Base-by-base conservation (phyloP, 2,797 vertebrate species). In the Poeciliopsis presidionis region DNA sequence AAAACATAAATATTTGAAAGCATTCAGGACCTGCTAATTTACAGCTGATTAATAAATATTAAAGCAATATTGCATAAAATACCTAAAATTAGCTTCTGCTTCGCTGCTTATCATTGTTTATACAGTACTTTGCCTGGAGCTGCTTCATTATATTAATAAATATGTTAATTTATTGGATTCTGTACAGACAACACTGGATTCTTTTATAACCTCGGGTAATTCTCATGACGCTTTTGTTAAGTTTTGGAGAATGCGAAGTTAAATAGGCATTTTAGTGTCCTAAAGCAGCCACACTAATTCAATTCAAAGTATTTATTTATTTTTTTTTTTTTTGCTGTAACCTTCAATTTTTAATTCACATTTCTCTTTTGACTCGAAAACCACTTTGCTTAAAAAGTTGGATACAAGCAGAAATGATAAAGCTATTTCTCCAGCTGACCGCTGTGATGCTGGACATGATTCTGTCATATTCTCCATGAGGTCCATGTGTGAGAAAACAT, bases 251-350 rank as follows among this genome's bases (percentile, higher is more conserved):
- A 81, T 8, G 30, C 75, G 30, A 88, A 85, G 28, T 76, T 89
- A 85, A 89, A 82, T 87, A 87, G 88, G 85, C 79, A 86, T 69
- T 88, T 74, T 84, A 75, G 76, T 65, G 75, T 86, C 74, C 65
- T 49, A 59, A 76, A 84, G 82, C 39, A 81, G 78, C 77, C 70
- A 73, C 73, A 67, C 76, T 86, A 86, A 89, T 87, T 83, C 65
- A 82, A 89, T 75, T 9, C 53, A 53, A 63, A 25, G 28, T 81
- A 72, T 87, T 83, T 81, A 78, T 0, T 84, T 81, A 11, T 25
- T 45, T 78, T 30, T 82, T 7, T 41, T 39, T 0, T 39, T 39
- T 73, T 75, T 39, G 33, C 51, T 73, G 39, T 45, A 70, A 73
- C 70, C 16, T 76, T 71, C 39, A 1, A 1, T 7, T 76, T 85